Conservation (phyloP, 2,888 invertebrate species). For the Metalampra italica region DNA sequence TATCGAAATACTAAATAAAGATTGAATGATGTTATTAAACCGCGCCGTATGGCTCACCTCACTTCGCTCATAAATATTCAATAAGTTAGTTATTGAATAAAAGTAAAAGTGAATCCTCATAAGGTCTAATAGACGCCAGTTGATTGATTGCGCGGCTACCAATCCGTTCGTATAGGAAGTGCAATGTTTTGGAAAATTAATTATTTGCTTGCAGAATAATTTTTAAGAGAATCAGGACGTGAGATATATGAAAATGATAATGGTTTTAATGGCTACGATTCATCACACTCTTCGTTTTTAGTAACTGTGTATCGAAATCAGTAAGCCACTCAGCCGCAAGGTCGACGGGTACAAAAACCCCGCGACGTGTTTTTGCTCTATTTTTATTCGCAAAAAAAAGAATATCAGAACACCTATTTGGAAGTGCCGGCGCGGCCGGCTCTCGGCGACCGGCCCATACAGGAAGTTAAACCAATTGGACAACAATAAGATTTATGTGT, state of each 20-base stretch:
- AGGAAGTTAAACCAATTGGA: constrained; percentile 70
- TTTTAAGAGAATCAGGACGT: constrained; percentile 16
- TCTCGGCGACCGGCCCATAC: constrained; percentile 57
- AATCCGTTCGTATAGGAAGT: constrained; percentile 41
- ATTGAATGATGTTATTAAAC: constrained; percentile 51
- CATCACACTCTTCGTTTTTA: constrained; percentile 65
- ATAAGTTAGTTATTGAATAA: constrained; percentile 60
- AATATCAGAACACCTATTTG: constrained; percentile 73
- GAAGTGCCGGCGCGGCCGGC: constrained; percentile 43
- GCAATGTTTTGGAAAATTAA: constrained; percentile 38
- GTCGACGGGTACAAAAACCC: constrained; percentile 64
- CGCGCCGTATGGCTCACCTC: constrained; percentile 15
- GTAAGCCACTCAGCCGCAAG: constrained; percentile 69
- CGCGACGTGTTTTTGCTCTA: constrained; percentile 67
- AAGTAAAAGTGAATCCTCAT: constrained; percentile 69
- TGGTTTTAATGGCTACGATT: constrained; percentile 51
- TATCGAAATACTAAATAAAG: constrained; percentile 46
- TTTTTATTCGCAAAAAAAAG: constrained; percentile 68
- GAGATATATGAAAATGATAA: constrained; percentile 25
- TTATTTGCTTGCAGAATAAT: constrained; percentile 19
- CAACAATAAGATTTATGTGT: constrained; percentile 73
- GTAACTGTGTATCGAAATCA: constrained; percentile 67
- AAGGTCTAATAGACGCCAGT: constrained; percentile 38
- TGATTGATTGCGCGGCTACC: constrained; percentile 50
- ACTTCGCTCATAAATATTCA: constrained; percentile 56